A percentile compares a stretch with the other conserved stretches of the same genome.
These are phyloP conservation scores for Gobio occitaniae DNA, from an alignment of 2,797 vertebrate genomes.

Conservation along the genomic window DNA sequence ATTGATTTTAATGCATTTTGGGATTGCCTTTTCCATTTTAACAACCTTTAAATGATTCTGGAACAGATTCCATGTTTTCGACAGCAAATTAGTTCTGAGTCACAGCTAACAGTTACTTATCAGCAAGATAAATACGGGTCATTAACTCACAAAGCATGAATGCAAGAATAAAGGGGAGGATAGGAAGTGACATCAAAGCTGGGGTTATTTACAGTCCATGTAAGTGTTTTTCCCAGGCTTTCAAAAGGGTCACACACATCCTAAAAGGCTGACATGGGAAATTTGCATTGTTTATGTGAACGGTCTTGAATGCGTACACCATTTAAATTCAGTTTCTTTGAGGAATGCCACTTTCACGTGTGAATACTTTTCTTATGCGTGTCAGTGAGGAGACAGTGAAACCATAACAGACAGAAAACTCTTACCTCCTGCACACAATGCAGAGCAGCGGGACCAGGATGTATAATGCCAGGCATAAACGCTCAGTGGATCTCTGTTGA, in stretches of 20 bases:
- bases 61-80: background rate
- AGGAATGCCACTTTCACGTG: background rate
- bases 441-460: conserved; percentile 92
- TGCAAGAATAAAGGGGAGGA: conserved; percentile 35
- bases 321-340: background rate
- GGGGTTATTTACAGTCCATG: conserved; percentile 9
- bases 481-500: conserved; percentile 80
- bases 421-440: conserved; percentile 94
- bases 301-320: background rate
- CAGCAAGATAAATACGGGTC: conserved; percentile 51
- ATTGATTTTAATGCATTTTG: background rate
- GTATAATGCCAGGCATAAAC: conserved; percentile 91
- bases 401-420: background rate
- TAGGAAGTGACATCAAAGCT: conserved; percentile 33
- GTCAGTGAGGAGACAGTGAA: background rate
- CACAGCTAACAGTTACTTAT: conserved; percentile 60
- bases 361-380: conserved; percentile 65
- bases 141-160: conserved; percentile 57
- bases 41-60: conserved; percentile 6
- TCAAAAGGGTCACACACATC: background rate
- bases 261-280: conserved; percentile 22
- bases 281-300: conserved; percentile 16
- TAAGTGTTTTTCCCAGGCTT: conserved; percentile 40
- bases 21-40: background rate
- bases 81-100: conserved; percentile 32